These are phyloP conservation scores for Melieria crassipennis DNA, from an alignment of 2,888 invertebrate species.

Conservation along the genomic window DNA sequence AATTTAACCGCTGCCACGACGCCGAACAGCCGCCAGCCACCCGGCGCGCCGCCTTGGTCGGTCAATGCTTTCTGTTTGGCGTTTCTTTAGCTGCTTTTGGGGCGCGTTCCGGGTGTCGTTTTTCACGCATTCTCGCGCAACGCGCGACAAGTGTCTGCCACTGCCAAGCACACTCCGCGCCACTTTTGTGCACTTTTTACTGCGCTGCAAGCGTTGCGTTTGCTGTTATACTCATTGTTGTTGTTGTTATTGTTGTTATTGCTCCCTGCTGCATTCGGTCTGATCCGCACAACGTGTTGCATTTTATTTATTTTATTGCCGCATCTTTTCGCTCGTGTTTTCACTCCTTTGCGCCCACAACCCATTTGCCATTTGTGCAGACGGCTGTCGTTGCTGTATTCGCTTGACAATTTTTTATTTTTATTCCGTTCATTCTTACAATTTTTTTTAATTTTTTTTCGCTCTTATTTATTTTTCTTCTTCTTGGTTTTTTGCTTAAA, in stretches of 20 bases:
- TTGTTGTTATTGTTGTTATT: slow-evolving; percentile 6
- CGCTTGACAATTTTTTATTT: no score
- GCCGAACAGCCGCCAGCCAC: not conserved
- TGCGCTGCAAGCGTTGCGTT: not conserved
- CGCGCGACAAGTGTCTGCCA: no score
- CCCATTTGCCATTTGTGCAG: slow-evolving; percentile 26
- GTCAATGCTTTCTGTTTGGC: not conserved
- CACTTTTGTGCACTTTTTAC: no score
- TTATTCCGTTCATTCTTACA: not conserved
- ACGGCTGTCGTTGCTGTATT: no score
- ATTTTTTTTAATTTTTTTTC: slow-evolving; percentile 1
- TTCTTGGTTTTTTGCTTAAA: slow-evolving; percentile 22
- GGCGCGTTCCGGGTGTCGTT: not conserved
- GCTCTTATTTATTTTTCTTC: not conserved
- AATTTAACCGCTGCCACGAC: slow-evolving; percentile 46
- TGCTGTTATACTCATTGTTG: not conserved
- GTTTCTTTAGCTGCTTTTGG: not conserved
- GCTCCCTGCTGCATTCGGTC: slow-evolving; percentile 22
- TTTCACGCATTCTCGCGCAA: not conserved
- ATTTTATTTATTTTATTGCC: slow-evolving; percentile 45
- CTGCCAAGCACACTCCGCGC: no score
- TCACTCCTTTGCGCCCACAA: slow-evolving; percentile 24
- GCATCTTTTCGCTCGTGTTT: slow-evolving; percentile 35
- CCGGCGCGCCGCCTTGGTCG: not conserved
- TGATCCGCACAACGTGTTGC: slow-evolving; percentile 55